Evolutionary conservation across 2,113 vertebrate genomes (phyloP).

Genomic region (Arothron firmamentum): DNA sequence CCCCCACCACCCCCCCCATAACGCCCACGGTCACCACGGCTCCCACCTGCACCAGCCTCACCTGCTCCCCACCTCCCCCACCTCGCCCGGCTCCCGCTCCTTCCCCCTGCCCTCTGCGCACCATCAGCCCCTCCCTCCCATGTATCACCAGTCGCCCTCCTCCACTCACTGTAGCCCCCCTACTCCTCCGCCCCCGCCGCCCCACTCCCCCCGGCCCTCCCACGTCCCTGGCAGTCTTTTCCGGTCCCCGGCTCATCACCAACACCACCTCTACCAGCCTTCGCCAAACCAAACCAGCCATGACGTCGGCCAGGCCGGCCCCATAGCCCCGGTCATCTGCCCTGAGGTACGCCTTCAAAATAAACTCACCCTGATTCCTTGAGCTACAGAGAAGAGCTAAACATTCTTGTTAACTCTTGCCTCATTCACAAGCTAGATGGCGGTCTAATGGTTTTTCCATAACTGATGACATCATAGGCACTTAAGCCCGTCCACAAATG

Average conservation of each 20-base stretch:
- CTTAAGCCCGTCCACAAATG: conserved; percentile 16
- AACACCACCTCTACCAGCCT: conserved; percentile 71
- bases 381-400: not conserved
- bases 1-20: conserved; percentile 53
- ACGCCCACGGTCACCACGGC: conserved; percentile 58
- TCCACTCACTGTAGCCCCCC: conserved; percentile 76
- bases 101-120: conserved; percentile 59
- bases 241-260: conserved; percentile 75
- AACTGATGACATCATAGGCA: conserved; percentile 6
- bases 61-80: conserved; percentile 39
- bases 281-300: conserved; percentile 62
- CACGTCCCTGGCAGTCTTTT: conserved; percentile 81
- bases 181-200: conserved; percentile 60
- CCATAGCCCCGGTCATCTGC: conserved; percentile 80
- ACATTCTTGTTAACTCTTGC: no score
- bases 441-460: not conserved
- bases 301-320: conserved; percentile 60
- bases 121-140: conserved; percentile 56
- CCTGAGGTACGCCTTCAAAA: conserved; percentile 79
- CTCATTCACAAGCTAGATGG: not conserved
- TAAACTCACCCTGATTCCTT: not conserved
- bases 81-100: conserved; percentile 51
- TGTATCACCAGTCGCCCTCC: conserved; percentile 68
- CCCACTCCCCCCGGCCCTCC: conserved; percentile 69
- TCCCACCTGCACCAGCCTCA: conserved; percentile 57